These are phyloP conservation scores for Oryzias dopingdopingensis DNA, from an alignment of 2,797 vertebrate species.

Conservation along the genomic window DNA sequence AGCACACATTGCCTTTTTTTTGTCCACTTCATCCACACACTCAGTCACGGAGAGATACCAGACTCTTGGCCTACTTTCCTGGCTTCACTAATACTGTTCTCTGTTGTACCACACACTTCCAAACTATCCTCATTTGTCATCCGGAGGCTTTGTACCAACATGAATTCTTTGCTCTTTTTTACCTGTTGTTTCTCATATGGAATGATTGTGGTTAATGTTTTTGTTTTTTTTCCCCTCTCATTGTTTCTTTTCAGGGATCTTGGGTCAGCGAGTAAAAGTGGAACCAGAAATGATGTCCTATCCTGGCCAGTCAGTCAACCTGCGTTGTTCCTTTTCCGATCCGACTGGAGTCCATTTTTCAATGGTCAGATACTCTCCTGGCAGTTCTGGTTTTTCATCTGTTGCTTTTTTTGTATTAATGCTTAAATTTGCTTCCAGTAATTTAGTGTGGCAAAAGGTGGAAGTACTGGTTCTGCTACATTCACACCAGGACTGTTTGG, in stretches of 20 bases:
- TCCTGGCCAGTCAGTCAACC: slow-evolving; percentile 75
- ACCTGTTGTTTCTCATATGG: slow-evolving; percentile 7
- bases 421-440: too few species aligned
- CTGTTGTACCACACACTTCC: slow-evolving; percentile 56
- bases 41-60: slow-evolving; percentile 49
- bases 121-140: slow-evolving; percentile 64
- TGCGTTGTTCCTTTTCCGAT: slow-evolving; percentile 79
- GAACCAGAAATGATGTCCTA: slow-evolving; percentile 77
- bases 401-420: background rate
- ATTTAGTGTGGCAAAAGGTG: too few species aligned
- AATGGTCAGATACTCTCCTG: slow-evolving; percentile 67
- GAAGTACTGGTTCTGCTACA: too few species aligned
- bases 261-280: slow-evolving; percentile 79
- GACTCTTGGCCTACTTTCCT: slow-evolving; percentile 70
- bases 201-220: slow-evolving; percentile 27
- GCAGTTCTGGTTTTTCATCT: too few species aligned
- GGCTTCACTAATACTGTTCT: slow-evolving; percentile 61
- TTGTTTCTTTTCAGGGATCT: slow-evolving; percentile 48
- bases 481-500: too few species aligned
- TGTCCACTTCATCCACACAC: slow-evolving; percentile 17
- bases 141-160: slow-evolving; percentile 37
- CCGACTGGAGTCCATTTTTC: slow-evolving; percentile 70
- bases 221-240: slow-evolving; percentile 10
- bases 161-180: slow-evolving; percentile 21
- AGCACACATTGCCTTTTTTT: slow-evolving; percentile 6